Base-by-base conservation (phyloP, 2,888 invertebrate genomes). In the Trachelus stipa region DNA sequence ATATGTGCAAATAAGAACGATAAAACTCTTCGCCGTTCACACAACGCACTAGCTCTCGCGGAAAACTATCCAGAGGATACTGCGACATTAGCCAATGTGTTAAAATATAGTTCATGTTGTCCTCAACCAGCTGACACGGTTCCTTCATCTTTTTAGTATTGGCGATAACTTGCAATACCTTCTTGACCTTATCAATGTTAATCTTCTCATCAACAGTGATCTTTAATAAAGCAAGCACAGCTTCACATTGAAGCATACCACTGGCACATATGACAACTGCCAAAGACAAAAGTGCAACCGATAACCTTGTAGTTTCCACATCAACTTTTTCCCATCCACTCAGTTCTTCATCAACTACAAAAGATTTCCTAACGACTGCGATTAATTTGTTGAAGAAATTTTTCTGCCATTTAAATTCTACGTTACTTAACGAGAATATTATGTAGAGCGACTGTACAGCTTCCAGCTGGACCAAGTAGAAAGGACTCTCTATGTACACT, bases 271-370 rank as follows among this genome's bases (percentile, higher is more conserved):
- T 93, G 6, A 95, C 86, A 15, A 93, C 91, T 30, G 92, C 91
- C 80, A 94, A 92, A 40, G 92, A 92, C 75, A 95, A 93, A 31
- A 95, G 90, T 11, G 94, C 92, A 69, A 94, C 94, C 0, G 93
- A 91, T 1, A 94, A 93, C 86, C 94, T 92, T 81, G 94, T 94
- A 0, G 92, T 90, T 1, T 91, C 91, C 90, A 96, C 95, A 85
- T 95, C 95, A 69, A 68, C 12, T 31, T 79, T 77, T 56, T 82
- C 77, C 93, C 91, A 68, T 92, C 89, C 77, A 69, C 89, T 90
- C 74, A 90, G 85, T 56, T 91, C 88, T 35, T 92, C 87, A 37
- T 92, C 91, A 92, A 93, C 86, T 1, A 88, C 92, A 89, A 89
- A 90, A 79, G 91, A 89, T 33, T 91, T 84, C 40, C 76, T 77